phyloP scores from a whole-genome alignment of 1,140 invertebrate species.

The Harlomillsia oculata region DNA sequence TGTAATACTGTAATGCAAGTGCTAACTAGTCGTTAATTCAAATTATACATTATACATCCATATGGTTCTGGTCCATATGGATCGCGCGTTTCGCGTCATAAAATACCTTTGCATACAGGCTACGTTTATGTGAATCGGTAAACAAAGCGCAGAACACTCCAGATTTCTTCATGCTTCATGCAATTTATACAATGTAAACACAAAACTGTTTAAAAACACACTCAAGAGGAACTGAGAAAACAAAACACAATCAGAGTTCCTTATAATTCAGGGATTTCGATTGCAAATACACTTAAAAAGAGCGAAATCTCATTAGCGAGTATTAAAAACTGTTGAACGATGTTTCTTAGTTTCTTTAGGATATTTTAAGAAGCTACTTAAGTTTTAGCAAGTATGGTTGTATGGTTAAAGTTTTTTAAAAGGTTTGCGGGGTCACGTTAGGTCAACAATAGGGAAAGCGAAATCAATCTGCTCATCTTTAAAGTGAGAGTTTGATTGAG shows the following conservation, averaged over 20 bases:
- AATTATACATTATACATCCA: too few species aligned
- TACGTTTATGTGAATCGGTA: too few species aligned
- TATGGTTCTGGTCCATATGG: background rate
- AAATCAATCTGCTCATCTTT: background rate
- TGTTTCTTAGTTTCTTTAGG: background rate
- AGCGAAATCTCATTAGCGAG: background rate
- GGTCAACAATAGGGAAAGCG: too few species aligned
- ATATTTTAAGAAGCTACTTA: background rate
- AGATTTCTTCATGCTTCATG: too few species aligned
- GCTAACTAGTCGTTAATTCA: too few species aligned
- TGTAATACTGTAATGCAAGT: too few species aligned
- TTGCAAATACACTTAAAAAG: background rate
- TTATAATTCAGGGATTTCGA: background rate
- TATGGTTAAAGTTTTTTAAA: too few species aligned
- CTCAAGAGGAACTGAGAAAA: constrained; percentile 3
- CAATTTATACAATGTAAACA: background rate
- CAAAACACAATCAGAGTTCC: constrained; percentile 6
- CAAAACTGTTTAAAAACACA: background rate
- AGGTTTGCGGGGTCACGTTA: too few species aligned
- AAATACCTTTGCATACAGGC: background rate
- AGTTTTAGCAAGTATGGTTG: background rate
- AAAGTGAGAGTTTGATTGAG: too few species aligned
- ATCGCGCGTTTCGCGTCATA: background rate
- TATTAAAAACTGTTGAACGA: background rate
- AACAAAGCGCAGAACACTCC: too few species aligned